Evolutionary conservation across 2,113 vertebrate species (phyloP).

Genomic region (Platanista minor): DNA sequence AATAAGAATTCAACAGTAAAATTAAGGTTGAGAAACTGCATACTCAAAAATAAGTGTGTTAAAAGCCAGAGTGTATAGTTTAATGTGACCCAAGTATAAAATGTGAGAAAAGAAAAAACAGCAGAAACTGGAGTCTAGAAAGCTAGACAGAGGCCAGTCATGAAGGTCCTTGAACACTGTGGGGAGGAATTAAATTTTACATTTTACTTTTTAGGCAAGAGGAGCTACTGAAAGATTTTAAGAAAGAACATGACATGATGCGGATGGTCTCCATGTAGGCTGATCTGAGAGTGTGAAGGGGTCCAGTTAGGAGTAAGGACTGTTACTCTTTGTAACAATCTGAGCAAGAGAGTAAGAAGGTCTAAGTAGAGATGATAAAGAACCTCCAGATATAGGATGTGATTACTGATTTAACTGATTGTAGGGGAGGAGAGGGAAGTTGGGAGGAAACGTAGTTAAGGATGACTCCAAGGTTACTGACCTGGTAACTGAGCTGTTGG

Average conservation of each 20-base stretch:
- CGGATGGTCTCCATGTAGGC: background rate
- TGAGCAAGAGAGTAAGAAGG: background rate
- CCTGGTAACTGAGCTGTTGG: background rate
- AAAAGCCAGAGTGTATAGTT: background rate
- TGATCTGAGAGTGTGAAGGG: background rate
- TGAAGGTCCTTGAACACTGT: background rate
- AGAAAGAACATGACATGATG: background rate
- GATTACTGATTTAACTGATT: background rate
- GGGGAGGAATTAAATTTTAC: background rate
- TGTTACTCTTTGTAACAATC: background rate
- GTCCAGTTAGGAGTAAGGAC: background rate
- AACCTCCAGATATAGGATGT: background rate
- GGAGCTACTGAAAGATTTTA: background rate
- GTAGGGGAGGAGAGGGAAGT: background rate
- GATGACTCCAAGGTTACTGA: background rate
- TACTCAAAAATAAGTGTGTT: background rate
- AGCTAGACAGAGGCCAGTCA: background rate
- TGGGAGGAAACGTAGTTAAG: background rate
- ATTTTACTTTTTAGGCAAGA: background rate
- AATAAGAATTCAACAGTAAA: conserved; percentile 9
- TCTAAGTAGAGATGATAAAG: background rate
- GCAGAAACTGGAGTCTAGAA: background rate
- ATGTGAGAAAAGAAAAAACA: background rate
- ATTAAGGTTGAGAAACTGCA: background rate
- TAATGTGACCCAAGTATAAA: background rate